Evolutionary conservation across 2,888 invertebrate genomes (phyloP), one percentile per base, ranked within the genome.

Genomic region (Yponomeuta evonymella): DNA sequence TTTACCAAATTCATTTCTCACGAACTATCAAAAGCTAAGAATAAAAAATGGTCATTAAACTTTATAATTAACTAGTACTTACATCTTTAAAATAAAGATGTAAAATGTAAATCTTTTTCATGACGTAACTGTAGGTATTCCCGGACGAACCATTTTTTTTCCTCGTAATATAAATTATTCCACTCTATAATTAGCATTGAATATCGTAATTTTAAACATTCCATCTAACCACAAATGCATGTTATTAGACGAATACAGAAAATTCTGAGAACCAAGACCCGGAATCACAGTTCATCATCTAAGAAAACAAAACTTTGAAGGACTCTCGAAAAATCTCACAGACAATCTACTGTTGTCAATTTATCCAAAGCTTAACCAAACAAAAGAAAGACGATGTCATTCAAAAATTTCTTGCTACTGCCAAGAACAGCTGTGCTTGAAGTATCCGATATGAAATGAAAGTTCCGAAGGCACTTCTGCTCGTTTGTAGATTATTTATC

Each of bases 361-460:
- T 65, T 65, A 65, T 66, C 51, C 66, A 70, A 62, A 67, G 62
- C 62, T 51, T 69, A 69, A 69, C 2, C 43, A 70, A 70, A 77
- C 71, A 75, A 77, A 74, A 75, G 75, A 76, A 72, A 74, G 74
- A 76, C 75, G 75, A 79, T 76, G 76, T 77, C 74, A 75, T 73
- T 70, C 72, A 71, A 74, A 74, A 69, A 71, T 71, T 15, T 72
- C 75, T 75, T 70, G 73, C 73, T 72, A 71, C 69, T 64, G 71
- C 71, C 72, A 76, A 76, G 75, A 77, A 77, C 75, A 76, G 75
- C 68, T 80, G 77, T 78, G 76, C 76, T 58, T 58, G 76, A 78
- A 82, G 79, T 85, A 15, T 12, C 6, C 51, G 2, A 58, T 15
- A 58, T 43, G 43, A 43, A 58, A 58, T 58, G 51, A 0, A 15